Conservation (phyloP, 2,113 vertebrate species). For the Hemiscyllium ocellatum region DNA sequence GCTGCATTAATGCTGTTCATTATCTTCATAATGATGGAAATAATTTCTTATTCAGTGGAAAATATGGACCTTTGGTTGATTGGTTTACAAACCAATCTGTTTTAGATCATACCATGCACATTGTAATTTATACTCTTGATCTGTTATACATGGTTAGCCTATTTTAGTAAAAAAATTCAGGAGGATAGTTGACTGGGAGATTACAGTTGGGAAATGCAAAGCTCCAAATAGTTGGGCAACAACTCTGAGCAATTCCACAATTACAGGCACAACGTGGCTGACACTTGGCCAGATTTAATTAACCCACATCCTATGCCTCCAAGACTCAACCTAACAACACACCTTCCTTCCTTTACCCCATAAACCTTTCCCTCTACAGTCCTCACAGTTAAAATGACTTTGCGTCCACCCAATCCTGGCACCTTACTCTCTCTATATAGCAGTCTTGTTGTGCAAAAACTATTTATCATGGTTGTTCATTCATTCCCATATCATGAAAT, state of each 20-base stretch:
- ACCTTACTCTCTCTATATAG: not conserved
- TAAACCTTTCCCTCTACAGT: too few relatives aligned
- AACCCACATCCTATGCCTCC: not conserved
- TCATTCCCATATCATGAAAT: too few relatives aligned
- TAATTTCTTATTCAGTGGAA: not conserved
- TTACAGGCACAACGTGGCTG: not conserved
- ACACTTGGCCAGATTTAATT: not conserved
- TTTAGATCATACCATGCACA: not conserved
- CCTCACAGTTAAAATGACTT: not conserved
- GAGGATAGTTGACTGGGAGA: not conserved
- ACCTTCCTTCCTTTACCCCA: not conserved
- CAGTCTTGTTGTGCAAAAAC: too few relatives aligned
- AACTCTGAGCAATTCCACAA: not conserved
- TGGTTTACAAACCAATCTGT: not conserved
- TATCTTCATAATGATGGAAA: not conserved
- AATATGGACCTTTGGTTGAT: not conserved
- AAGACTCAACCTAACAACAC: not conserved
- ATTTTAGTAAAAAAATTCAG: not conserved
- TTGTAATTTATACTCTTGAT: not conserved
- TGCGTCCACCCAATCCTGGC: not conserved
- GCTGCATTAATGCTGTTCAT: not conserved
- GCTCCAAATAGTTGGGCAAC: not conserved
- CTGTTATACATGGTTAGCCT: not conserved
- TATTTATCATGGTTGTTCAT: too few relatives aligned
- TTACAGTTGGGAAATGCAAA: not conserved